phyloP scores from a whole-genome alignment of 37 sponge, comb jelly and placozoan genomes.

The Theonella swinhoei region DNA sequence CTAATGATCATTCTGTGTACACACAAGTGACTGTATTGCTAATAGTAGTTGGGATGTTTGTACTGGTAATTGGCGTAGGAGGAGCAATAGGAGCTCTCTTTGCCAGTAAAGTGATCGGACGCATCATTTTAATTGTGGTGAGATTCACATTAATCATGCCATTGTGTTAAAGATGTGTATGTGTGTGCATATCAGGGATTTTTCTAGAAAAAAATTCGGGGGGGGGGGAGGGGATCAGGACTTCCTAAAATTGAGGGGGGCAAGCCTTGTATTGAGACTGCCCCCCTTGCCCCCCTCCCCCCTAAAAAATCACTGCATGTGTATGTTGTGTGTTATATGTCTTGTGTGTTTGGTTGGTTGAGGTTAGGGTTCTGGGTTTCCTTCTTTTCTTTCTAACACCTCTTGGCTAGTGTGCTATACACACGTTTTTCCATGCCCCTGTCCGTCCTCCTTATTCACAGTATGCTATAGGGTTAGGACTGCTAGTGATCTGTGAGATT shows the following conservation, averaged over 20 bases:
- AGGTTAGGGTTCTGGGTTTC: too few relatives aligned
- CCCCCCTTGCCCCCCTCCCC: neutral
- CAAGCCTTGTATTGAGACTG: too few relatives aligned
- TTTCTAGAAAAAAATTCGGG: too few relatives aligned
- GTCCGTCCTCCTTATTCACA: neutral
- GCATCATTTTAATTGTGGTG: slow-evolving; percentile 61
- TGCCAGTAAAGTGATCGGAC: slow-evolving; percentile 50
- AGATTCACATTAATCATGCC: too few relatives aligned
- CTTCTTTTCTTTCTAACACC: too few relatives aligned
- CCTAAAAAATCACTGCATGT: too few relatives aligned
- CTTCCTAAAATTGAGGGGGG: too few relatives aligned
- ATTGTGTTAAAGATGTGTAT: too few relatives aligned
- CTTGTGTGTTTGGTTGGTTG: too few relatives aligned
- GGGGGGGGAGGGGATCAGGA: too few relatives aligned
- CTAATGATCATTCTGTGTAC: neutral
- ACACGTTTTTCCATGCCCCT: neutral
- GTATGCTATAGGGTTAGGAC: slow-evolving; percentile 52
- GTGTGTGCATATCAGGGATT: neutral
- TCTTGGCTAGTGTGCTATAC: too few relatives aligned
- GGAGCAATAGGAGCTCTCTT: slow-evolving; percentile 55
- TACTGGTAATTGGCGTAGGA: slow-evolving; percentile 32
- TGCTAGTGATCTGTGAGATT: slow-evolving; percentile 61
- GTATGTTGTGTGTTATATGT: too few relatives aligned
- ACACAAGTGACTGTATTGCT: slow-evolving; percentile 39
- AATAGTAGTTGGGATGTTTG: slow-evolving; percentile 58